Evolutionary conservation across 2,888 invertebrate genomes (phyloP).

Genomic region (Hirtodrosophila confusa): DNA sequence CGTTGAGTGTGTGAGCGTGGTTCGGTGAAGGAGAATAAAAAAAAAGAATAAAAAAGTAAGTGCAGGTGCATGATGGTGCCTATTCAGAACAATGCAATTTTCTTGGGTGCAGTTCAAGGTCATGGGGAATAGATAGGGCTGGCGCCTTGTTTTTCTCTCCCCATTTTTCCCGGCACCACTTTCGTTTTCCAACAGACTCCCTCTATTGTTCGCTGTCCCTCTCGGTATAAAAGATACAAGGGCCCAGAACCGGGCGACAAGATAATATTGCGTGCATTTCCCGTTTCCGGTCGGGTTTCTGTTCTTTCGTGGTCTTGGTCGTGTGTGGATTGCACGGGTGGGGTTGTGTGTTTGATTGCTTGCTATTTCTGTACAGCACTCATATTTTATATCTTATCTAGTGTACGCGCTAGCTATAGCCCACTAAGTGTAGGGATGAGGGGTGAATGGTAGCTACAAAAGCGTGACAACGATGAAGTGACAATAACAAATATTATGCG

Average conservation of each 20-base stretch:
- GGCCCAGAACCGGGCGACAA: constrained; percentile 35
- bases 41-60: not conserved
- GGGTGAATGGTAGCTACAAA: constrained; percentile 1
- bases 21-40: constrained; percentile 4
- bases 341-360: constrained; percentile 28
- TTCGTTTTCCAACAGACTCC: constrained; percentile 14
- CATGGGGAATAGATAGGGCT: constrained; percentile 7
- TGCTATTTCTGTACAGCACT: constrained; percentile 65
- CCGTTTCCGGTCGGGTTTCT: constrained; percentile 64
- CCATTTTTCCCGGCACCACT: constrained; percentile 4
- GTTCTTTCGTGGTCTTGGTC: constrained; percentile 19
- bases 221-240: constrained; percentile 11
- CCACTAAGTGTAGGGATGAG: constrained; percentile 15
- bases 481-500: constrained; percentile 54
- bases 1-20: not conserved
- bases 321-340: constrained; percentile 44
- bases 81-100: constrained; percentile 27
- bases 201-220: constrained; percentile 11
- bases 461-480: constrained; percentile 47
- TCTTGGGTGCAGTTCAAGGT: constrained; percentile 49
- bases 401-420: constrained; percentile 27
- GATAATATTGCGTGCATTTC: constrained; percentile 71
- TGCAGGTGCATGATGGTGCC: constrained; percentile 42
- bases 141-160: constrained; percentile 12
- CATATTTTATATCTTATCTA: constrained; percentile 64